A percentile compares a stretch with the other conserved stretches of the same genome.
Conservation (phyloP, 2,797 vertebrate genomes). For the Halcyon chelicuti region DNA sequence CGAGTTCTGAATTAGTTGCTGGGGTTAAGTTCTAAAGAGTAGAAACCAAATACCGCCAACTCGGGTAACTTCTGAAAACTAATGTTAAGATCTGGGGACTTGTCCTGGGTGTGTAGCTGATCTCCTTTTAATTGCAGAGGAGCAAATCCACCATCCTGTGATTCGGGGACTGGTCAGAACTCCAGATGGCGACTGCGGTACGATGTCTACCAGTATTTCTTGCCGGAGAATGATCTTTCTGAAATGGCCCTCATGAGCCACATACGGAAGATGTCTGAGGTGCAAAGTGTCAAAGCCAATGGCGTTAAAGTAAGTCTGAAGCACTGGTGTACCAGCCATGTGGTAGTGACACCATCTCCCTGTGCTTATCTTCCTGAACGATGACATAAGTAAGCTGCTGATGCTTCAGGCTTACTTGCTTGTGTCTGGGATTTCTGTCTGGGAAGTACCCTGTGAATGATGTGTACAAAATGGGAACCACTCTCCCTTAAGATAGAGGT, state of each 20-base stretch:
- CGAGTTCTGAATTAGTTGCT: background rate
- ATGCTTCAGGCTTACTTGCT: background rate
- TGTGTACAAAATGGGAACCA: background rate
- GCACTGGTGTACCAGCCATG: fast-evolving
- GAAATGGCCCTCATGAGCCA: conserved; percentile 82
- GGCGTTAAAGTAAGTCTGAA: conserved; percentile 81
- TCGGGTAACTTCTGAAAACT: background rate
- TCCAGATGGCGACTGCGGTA: conserved; percentile 89
- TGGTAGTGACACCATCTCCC: background rate
- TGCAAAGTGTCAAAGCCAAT: conserved; percentile 75
- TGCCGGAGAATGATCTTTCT: conserved; percentile 87
- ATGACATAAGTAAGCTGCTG: background rate
- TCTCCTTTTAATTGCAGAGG: conserved; percentile 77
- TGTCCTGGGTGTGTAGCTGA: background rate
- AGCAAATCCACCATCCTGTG: conserved; percentile 78
- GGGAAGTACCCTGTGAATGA: background rate
- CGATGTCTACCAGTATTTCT: conserved; percentile 92
- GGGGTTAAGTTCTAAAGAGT: background rate
- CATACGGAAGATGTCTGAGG: conserved; percentile 82
- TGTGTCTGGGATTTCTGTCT: background rate
- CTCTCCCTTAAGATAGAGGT: background rate
- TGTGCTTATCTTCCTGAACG: background rate
- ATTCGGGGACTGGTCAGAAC: conserved; percentile 56
- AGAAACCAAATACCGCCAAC: background rate
- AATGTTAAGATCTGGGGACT: background rate